Evolutionary conservation across 2,113 vertebrate genomes (phyloP), one percentile per base, ranked within the genome.

Genomic region (Epinephelus moara): DNA sequence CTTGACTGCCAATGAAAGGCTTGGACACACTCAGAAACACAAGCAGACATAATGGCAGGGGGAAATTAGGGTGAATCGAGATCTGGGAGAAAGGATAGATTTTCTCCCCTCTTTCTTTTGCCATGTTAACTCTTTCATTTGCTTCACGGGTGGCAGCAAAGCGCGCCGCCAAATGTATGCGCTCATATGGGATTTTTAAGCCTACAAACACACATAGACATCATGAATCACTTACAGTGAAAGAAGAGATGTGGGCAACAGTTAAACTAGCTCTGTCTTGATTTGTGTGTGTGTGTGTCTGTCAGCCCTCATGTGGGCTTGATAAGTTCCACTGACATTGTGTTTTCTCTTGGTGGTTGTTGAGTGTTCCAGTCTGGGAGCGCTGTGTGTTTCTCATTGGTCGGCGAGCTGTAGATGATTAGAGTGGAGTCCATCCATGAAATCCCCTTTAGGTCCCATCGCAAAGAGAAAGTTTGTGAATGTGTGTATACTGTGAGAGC

Each of bases 201-300:
- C 82, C 60, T 62, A 55, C 82, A 80, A 86, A 86, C 85, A 87
- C 87, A 90, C 91, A 83, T 25, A 85, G 80, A 92, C 93, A 93
- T 92, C 91, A 93, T 92, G 93, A 94, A 93, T 91, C 94, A 92
- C 93, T 94, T 93, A 93, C 74, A 78, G 73, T 91, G 91, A 94
- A 94, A 93, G 82, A 88, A 70, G 92, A 93, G 88, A 94, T 88
- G 89, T 76, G 87, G 89, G 91, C 87, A 92, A 85, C 82, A 89
- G 84, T 93, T 90, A 83, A 89, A 91, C 91, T 75, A 75, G 87
- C 82, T 82, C 75, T 37, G 85, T 82, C 85, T 85, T 84, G 75
- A 81, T 81, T 81, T 75, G 50, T 79, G 57, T 59, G 57, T 70
- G 81, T 79, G 66, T 73, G 60, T 76, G 83, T 91, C 61, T 84